These are phyloP conservation scores for Bombus confusus DNA, from an alignment of 1,140 invertebrate species.

Conservation along the genomic window DNA sequence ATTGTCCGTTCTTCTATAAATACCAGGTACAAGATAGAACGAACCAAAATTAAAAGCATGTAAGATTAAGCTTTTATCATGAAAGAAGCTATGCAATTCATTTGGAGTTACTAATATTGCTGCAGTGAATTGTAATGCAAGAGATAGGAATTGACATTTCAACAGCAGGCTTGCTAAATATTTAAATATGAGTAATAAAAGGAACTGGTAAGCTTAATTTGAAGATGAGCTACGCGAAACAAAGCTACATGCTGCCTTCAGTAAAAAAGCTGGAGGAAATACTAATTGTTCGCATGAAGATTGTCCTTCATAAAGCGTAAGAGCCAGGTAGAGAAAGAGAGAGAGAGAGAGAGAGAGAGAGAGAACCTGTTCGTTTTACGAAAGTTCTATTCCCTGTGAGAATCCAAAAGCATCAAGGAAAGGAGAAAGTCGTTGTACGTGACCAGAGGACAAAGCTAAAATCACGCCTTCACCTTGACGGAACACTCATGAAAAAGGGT, in stretches of 20 bases:
- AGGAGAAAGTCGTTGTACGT: slow-evolving; percentile 61
- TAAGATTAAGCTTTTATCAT: too few species aligned
- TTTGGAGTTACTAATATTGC: not conserved
- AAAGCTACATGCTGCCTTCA: not conserved
- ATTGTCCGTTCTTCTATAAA: too few species aligned
- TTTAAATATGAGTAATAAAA: not conserved
- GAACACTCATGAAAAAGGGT: slow-evolving; percentile 53
- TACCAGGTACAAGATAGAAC: too few species aligned
- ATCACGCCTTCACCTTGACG: slow-evolving; percentile 61
- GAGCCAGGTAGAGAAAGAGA: not conserved
- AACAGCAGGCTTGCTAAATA: not conserved
- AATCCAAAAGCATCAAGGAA: slow-evolving; percentile 54
- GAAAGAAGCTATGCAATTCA: not conserved
- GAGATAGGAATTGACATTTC: not conserved
- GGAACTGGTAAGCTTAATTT: not conserved
- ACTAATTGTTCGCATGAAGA: slow-evolving; percentile 4
- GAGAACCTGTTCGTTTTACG: slow-evolving; percentile 35
- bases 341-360: not conserved
- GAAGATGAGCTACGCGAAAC: not conserved
- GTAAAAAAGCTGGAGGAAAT: not conserved
- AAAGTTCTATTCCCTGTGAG: slow-evolving; percentile 59
- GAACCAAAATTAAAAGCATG: too few species aligned
- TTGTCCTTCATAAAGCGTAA: slow-evolving; percentile 29
- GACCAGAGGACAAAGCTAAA: slow-evolving; percentile 66
- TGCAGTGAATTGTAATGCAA: not conserved